A percentile compares a stretch with the other conserved stretches of the same genome.
Evolutionary conservation across 2,797 vertebrate genomes (phyloP).

Genomic region (Threskiornis aethiopicus): DNA sequence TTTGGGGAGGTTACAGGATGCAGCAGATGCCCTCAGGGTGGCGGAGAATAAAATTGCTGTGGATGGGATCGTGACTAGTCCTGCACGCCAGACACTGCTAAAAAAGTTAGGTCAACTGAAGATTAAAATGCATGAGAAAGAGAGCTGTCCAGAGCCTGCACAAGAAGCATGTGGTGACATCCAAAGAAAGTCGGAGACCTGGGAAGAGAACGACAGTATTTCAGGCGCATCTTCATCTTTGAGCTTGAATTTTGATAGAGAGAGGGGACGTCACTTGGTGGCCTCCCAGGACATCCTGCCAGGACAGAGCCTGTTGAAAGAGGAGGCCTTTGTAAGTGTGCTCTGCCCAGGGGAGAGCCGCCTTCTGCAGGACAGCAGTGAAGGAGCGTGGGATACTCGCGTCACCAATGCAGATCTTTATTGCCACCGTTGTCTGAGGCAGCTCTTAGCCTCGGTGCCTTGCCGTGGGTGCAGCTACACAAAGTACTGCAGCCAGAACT

Average conservation of each 20-base stretch:
- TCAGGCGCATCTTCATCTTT: constrained; percentile 71
- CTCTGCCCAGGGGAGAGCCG: constrained; percentile 75
- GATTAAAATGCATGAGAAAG: neutral
- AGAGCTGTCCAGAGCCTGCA: neutral
- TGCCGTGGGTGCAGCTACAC: constrained; percentile 87
- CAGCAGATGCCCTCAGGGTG: neutral
- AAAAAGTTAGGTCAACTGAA: constrained; percentile 56
- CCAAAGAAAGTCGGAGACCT: neutral
- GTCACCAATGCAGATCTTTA: constrained; percentile 73
- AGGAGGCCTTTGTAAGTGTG: constrained; percentile 88
- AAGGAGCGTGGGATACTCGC: constrained; percentile 19
- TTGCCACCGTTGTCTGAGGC: constrained; percentile 88
- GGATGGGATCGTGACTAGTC: neutral
- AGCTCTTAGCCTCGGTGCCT: constrained; percentile 76
- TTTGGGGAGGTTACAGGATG: constrained; percentile 65
- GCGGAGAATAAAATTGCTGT: constrained; percentile 26
- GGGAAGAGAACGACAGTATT: constrained; percentile 48
- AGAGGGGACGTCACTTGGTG: constrained; percentile 87
- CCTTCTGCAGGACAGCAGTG: neutral
- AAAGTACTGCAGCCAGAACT: constrained; percentile 84
- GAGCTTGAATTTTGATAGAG: constrained; percentile 71
- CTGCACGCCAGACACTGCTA: constrained; percentile 11
- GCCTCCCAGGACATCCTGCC: constrained; percentile 77
- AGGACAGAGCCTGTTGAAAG: constrained; percentile 84
- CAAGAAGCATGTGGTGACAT: neutral